Evolutionary conservation across 2,113 vertebrate species (phyloP), one percentile per base, ranked within the genome.

Genomic region (Aramus guarauna): DNA sequence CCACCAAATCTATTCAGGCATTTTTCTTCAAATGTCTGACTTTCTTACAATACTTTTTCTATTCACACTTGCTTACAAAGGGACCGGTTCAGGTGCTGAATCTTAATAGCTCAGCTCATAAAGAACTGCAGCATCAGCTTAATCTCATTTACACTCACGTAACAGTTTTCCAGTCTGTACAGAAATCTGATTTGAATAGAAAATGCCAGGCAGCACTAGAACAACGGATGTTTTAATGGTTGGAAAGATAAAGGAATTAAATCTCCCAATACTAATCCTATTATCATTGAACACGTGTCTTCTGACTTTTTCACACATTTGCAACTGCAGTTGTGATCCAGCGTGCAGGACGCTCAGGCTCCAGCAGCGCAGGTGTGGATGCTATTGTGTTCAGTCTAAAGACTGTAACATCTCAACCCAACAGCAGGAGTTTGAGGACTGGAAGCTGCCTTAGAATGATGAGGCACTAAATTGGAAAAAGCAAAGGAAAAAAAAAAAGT

Each of bases 271-370:
- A 84, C 29, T 78, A 87, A 94, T 81, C 43, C 68, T 92, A 15
- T 94, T 90, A 47, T 26, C 11, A n/a, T 9, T n/a, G 59, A 50
- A 81, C 34, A 67, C 9, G 79, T 68, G 32, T 69, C 37, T 89
- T 82, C 56, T 62, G 86, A 26, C 36, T 86, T 37, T 55, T 18
- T 66, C 74, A 68, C 15, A 60, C 34, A 60, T 27, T 50, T 3
- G 4, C 50, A 52, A 26, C 34, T 80, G 62, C 39, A 48, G 29
- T 9, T 62, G 59, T 3, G 12, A 77, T 80, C 34, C 86, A 59
- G 41, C 0, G 0, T 13, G 67, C 89, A n/a, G 48, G 81, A 59
- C 0, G 0, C 45, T 71, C 2, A 0, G 50, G 60, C 22, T 92
- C 68, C 26, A n/a, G 58, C 43, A 55, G 48, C 0, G 0, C n/a